phyloP scores from a whole-genome alignment of 1,140 invertebrate species.

The Rhynchophorus ferrugineus region DNA sequence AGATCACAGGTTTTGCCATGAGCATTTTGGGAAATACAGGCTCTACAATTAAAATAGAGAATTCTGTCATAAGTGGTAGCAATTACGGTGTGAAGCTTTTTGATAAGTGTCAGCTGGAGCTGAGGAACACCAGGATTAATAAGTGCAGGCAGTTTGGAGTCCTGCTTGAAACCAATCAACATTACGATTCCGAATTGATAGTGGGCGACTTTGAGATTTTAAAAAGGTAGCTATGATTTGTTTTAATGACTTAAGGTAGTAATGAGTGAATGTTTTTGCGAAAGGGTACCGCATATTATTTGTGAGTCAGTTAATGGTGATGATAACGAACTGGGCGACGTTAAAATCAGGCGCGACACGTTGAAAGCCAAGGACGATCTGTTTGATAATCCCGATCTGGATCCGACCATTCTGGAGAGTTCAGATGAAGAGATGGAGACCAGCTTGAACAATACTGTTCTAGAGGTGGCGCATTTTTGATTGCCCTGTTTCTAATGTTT shows the following conservation, averaged over 20 bases:
- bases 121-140: constrained; percentile 24
- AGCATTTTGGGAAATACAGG: constrained; percentile 36
- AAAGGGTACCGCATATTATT: constrained; percentile 5
- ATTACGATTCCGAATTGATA: constrained; percentile 3
- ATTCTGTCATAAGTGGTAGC: constrained; percentile 27
- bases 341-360: constrained; percentile 25
- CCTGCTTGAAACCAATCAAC: constrained; percentile 30
- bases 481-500: no score
- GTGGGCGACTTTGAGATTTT: constrained; percentile 31
- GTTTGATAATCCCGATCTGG: constrained; percentile 28
- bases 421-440: constrained; percentile 26
- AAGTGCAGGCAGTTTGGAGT: constrained; percentile 36
- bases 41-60: constrained; percentile 26
- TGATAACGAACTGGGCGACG: constrained; percentile 32
- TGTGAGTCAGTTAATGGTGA: constrained; percentile 22
- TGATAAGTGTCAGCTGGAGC: constrained; percentile 30
- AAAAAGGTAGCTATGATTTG: constrained; percentile 28
- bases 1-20: constrained; percentile 39
- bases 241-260: no score
- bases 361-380: constrained; percentile 30
- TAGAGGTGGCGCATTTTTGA: constrained; percentile 1
- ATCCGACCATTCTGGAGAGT: constrained; percentile 26
- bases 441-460: constrained; percentile 7
- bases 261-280: no score
- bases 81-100: constrained; percentile 35